Percentiles rank a stretch among this genome's conserved stretches.
Conservation (phyloP, 2,113 vertebrate species). For the Crotalus tigris region DNA sequence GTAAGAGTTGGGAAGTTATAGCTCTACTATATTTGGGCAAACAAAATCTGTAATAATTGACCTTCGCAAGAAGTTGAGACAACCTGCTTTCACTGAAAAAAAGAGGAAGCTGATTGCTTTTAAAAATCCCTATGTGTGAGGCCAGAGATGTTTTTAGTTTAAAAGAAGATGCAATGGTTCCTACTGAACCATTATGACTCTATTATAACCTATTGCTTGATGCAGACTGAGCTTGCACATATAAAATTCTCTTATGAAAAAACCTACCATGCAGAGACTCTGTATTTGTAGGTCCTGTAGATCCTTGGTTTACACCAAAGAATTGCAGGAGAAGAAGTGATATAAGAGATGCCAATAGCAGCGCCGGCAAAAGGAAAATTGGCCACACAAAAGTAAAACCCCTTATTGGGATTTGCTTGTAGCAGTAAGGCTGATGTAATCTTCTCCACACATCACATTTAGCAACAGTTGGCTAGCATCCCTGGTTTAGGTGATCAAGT, state of each 20-base stretch:
- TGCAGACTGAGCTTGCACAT: not conserved
- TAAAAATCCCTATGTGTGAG: not conserved
- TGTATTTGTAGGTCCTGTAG: too few relatives aligned
- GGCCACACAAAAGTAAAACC: too few relatives aligned
- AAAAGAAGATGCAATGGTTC: not conserved
- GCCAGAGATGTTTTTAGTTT: not conserved
- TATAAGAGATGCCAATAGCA: too few relatives aligned
- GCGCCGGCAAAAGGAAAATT: too few relatives aligned
- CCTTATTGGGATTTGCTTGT: too few relatives aligned
- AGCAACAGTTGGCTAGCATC: too few relatives aligned
- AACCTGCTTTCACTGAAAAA: not conserved
- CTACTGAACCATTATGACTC: not conserved
- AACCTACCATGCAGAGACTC: not conserved
- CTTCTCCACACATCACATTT: too few relatives aligned
- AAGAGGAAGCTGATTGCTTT: not conserved
- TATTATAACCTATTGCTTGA: not conserved
- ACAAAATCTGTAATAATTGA: not conserved
- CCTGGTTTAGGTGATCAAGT: too few relatives aligned
- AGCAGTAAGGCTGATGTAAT: too few relatives aligned
- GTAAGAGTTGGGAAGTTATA: not conserved
- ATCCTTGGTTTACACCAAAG: too few relatives aligned
- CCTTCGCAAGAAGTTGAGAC: not conserved
- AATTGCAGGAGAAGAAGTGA: too few relatives aligned
- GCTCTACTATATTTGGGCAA: not conserved
- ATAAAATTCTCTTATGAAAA: not conserved